A percentile compares a stretch with the other conserved stretches of the same genome.
Conservation (phyloP, 2,797 vertebrate genomes). For the Acipenser ruthenus region DNA sequence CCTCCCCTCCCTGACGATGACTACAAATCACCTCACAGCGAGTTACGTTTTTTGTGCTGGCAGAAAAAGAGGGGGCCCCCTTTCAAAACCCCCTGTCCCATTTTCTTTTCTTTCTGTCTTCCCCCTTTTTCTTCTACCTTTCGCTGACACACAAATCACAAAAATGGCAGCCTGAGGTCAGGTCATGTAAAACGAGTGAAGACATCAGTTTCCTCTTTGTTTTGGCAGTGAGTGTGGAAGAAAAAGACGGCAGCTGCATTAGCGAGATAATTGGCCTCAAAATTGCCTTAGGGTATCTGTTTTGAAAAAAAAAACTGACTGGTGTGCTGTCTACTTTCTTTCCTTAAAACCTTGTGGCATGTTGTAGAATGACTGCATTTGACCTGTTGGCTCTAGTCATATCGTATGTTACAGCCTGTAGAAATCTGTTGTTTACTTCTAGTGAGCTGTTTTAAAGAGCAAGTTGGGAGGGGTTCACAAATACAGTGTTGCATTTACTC, state of each 20-base stretch:
- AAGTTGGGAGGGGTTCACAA: not conserved
- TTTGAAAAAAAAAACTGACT: constrained; percentile 18
- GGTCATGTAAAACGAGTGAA: constrained; percentile 54
- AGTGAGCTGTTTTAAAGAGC: not conserved
- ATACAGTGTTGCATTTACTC: not conserved
- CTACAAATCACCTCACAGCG: constrained; percentile 52
- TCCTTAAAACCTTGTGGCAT: constrained; percentile 16
- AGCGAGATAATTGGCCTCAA: constrained; percentile 44
- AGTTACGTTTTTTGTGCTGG: constrained; percentile 34
- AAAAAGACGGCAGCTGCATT: constrained; percentile 32
- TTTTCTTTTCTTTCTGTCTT: constrained; percentile 20
- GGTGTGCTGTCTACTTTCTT: constrained; percentile 16
- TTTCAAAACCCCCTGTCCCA: constrained; percentile 33
- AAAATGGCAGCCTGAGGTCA: constrained; percentile 53
- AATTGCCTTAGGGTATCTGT: constrained; percentile 24
- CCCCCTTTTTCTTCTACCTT: constrained; percentile 34
- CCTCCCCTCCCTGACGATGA: constrained; percentile 37
- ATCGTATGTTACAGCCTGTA: not conserved
- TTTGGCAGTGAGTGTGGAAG: constrained; percentile 38
- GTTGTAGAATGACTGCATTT: constrained; percentile 8
- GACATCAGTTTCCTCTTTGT: constrained; percentile 50
- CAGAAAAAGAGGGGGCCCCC: constrained; percentile 28
- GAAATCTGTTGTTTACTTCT: not conserved
- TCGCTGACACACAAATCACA: constrained; percentile 48
- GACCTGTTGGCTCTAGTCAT: constrained; percentile 13